Percentiles rank a stretch among this genome's conserved stretches.
These are phyloP conservation scores for Apomyelois bistriatella DNA, from an alignment of 2,888 invertebrate genomes.

Conservation along the genomic window DNA sequence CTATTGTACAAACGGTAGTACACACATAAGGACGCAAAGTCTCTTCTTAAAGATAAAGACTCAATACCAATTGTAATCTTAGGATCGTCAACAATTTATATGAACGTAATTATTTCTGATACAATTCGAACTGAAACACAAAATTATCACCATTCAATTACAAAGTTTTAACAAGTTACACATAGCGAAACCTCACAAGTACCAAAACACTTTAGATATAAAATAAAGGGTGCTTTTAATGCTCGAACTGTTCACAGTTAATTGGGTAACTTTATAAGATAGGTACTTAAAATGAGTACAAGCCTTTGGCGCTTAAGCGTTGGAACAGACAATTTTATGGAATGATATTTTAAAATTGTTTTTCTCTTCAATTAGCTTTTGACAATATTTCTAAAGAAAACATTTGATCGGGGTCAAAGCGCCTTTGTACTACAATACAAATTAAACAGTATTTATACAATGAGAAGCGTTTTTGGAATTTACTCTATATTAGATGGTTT, in stretches of 20 bases:
- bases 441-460: no score
- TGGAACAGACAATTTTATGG: background rate
- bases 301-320: background rate
- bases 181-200: background rate
- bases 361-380: background rate
- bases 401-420: no score
- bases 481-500: no score
- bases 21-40: no score
- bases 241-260: constrained; percentile 4
- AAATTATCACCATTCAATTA: background rate
- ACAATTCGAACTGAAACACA: background rate
- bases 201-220: background rate
- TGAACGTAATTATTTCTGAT: no score
- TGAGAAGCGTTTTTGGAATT: no score
- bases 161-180: constrained; percentile 4
- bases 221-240: constrained; percentile 8
- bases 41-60: no score
- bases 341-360: background rate
- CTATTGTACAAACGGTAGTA: no score
- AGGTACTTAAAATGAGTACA: background rate
- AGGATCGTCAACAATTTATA: no score
- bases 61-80: no score
- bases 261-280: constrained; percentile 9
- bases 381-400: no score
- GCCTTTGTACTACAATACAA: no score